phyloP scores from a whole-genome alignment of 2,797 vertebrate genomes.

The Schizopygopsis pylzovi region DNA sequence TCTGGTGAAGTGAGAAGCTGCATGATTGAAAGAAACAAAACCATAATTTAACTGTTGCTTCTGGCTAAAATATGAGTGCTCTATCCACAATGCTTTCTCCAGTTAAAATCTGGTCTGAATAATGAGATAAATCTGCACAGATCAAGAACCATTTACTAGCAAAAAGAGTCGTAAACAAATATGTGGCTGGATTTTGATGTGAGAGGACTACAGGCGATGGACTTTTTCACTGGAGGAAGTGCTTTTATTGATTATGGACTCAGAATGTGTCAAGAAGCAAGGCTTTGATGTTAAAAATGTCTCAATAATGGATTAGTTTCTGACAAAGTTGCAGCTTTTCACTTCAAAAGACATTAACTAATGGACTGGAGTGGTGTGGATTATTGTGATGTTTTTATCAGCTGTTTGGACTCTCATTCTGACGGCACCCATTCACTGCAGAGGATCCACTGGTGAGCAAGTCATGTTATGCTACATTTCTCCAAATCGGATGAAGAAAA shows the following conservation, averaged over 20 bases:
- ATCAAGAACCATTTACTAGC: not conserved
- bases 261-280: not conserved
- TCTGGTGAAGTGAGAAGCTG: not conserved
- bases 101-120: no score
- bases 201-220: not conserved
- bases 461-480: not conserved
- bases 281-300: not conserved
- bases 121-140: not conserved
- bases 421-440: not conserved
- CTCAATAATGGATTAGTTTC: not conserved
- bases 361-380: not conserved
- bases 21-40: not conserved
- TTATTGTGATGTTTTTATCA: not conserved
- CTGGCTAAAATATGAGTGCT: no score
- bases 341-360: not conserved
- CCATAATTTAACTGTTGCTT: no score
- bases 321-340: not conserved
- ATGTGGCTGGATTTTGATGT: not conserved
- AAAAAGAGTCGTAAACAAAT: not conserved
- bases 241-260: not conserved
- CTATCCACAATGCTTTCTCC: no score
- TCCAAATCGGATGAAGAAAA: not conserved
- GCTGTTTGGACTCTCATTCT: not conserved
- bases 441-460: not conserved
- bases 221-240: not conserved